Percentiles rank a stretch among this genome's conserved stretches.
Conservation (phyloP, 2,797 vertebrate species). For the Falco novaeseelandiae region DNA sequence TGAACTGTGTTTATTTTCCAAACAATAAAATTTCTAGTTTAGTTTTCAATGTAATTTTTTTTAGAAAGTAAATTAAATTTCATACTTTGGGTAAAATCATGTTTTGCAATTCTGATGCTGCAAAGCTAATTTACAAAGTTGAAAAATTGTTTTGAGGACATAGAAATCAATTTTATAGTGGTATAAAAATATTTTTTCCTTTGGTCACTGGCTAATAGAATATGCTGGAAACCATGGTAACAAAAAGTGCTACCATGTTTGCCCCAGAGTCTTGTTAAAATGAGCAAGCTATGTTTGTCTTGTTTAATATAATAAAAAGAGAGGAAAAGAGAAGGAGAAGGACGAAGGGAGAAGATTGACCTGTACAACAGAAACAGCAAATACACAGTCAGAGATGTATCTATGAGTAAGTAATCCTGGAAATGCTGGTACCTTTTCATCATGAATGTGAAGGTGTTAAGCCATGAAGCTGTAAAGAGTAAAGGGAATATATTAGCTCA, state of each 20-base stretch:
- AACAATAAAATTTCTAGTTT: constrained; percentile 48
- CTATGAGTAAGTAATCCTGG: not conserved
- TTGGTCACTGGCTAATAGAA: not conserved
- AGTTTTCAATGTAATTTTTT: constrained; percentile 1
- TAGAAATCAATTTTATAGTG: not conserved
- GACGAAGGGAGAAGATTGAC: not conserved
- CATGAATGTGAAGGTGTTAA: not conserved
- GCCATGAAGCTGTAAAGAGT: not conserved
- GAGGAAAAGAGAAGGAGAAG: not conserved
- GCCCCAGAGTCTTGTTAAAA: constrained; percentile 10
- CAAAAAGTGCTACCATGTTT: not conserved
- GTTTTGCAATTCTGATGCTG: not conserved
- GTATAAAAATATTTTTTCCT: not conserved
- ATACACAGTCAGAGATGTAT: not conserved
- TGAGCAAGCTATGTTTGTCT: not conserved
- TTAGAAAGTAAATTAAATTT: constrained; percentile 30
- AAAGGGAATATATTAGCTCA: not conserved
- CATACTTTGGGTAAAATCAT: not conserved
- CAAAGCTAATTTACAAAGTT: constrained; percentile 11
- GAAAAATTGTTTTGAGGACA: not conserved
- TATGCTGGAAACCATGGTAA: constrained; percentile 31
- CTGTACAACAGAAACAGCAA: not conserved
- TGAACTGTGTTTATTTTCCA: constrained; percentile 32
- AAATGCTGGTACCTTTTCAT: not conserved
- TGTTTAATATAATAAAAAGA: not conserved